Conservation (phyloP, 2,888 invertebrate species). For the Dryobota labecula region DNA sequence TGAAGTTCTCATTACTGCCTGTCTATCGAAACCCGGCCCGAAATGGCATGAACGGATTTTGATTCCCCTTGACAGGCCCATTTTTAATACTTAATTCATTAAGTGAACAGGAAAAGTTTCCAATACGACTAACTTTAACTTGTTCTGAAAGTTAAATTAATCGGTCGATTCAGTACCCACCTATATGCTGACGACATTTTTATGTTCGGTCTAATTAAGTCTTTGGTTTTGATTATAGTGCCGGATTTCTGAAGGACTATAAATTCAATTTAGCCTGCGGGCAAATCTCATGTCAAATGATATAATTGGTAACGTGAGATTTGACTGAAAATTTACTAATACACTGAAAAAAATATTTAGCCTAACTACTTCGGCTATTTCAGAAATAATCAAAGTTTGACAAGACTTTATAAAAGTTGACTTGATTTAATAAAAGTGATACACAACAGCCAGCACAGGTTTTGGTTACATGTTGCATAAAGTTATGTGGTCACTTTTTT, state of each 20-base stretch:
- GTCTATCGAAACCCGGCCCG: conserved; percentile 67
- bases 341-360: too few species aligned
- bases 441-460: too few species aligned
- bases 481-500: too few species aligned
- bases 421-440: too few species aligned
- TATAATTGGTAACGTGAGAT: neutral
- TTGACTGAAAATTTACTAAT: neutral
- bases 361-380: too few species aligned
- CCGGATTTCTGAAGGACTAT: neutral
- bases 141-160: conserved; percentile 53
- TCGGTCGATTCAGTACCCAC: conserved; percentile 24
- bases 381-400: too few species aligned
- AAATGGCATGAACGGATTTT: conserved; percentile 71
- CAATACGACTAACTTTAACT: conserved; percentile 52
- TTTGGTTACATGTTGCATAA: too few species aligned
- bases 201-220: neutral
- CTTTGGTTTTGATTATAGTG: neutral
- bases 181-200: conserved; percentile 1
- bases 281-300: neutral
- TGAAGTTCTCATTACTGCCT: conserved; percentile 74
- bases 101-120: conserved; percentile 56
- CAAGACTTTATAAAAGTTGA: too few species aligned
- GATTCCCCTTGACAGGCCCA: conserved; percentile 70
- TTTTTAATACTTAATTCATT: conserved; percentile 70
- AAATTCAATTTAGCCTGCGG: neutral